Evolutionary conservation across 92 coral and sea anemone genomes (phyloP).

Genomic region (Epizoanthus scotinus): DNA sequence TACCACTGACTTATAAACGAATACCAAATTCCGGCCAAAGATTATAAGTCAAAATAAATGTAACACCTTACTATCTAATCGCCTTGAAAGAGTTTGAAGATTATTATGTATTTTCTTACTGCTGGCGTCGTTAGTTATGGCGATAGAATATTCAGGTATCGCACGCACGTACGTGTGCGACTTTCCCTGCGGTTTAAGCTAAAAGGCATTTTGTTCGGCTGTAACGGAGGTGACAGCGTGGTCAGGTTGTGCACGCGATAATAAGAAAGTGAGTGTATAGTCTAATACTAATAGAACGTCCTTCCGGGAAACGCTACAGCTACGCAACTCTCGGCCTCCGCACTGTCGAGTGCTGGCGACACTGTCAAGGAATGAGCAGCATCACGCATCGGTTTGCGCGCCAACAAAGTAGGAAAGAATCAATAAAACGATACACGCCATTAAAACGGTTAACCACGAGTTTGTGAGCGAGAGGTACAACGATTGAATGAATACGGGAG

Average conservation of each 20-base stretch:
- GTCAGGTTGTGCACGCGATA: conserved; percentile 14
- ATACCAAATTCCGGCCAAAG: conserved; percentile 16
- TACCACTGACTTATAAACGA: conserved; percentile 3
- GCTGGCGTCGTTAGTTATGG: too few species aligned
- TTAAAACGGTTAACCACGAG: too few species aligned
- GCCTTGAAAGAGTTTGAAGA: conserved; percentile 29
- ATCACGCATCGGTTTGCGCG: not conserved
- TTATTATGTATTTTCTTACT: conserved; percentile 4
- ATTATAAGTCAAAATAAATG: conserved; percentile 12
- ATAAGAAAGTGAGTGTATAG: not conserved
- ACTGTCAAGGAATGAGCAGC: conserved; percentile 10
- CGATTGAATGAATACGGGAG: too few species aligned
- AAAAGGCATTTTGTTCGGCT: conserved; percentile 29
- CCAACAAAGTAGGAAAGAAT: not conserved
- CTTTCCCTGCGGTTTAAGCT: conserved; percentile 24
- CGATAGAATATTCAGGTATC: too few species aligned
- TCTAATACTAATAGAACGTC: not conserved
- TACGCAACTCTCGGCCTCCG: not conserved
- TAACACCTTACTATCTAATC: conserved; percentile 8
- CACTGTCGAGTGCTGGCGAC: conserved; percentile 17
- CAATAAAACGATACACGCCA: too few species aligned
- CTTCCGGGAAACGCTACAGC: conserved; percentile 20
- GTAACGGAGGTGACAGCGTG: conserved; percentile 40
- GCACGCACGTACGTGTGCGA: conserved; percentile 28
- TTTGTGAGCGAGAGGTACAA: too few species aligned